These are phyloP conservation scores for Cavia aperea DNA, from an alignment of 2,113 vertebrate genomes.

Conservation along the genomic window DNA sequence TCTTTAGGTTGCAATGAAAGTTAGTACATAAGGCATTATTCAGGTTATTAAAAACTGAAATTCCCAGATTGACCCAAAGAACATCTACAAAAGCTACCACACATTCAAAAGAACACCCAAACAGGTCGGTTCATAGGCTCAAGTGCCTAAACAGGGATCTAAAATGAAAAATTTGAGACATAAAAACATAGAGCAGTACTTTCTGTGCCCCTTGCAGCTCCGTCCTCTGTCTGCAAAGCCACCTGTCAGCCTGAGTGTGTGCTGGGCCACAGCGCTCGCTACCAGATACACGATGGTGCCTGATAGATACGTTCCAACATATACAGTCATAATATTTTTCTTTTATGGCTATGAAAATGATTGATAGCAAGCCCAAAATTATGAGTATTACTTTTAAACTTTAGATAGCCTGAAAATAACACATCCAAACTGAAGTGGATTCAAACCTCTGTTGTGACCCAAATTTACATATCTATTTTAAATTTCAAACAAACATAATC, in stretches of 20 bases:
- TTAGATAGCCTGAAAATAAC: constrained; percentile 19
- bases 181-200: constrained; percentile 3
- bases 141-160: not conserved
- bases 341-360: not conserved
- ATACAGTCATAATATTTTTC: not conserved
- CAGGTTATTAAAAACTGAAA: constrained; percentile 2
- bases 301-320: not conserved
- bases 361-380: constrained; percentile 17
- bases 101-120: not conserved
- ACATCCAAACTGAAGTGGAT: constrained; percentile 14
- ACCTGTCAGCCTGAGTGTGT: not conserved
- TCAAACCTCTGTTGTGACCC: not conserved
- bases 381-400: constrained; percentile 38
- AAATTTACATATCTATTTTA: constrained; percentile 14
- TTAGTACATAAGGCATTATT: not conserved
- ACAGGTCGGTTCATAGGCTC: not conserved
- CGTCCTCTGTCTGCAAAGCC: constrained; percentile 12
- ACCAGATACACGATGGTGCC: not conserved
- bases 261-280: not conserved
- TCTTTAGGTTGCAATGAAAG: constrained; percentile 35
- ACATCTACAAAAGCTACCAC: not conserved
- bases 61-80: not conserved
- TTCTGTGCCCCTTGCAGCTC: not conserved
- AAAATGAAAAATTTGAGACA: not conserved
- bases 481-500: constrained; percentile 55